Evolutionary conservation across 1,140 invertebrate species (phyloP).

Genomic region (Mamestra configurata): DNA sequence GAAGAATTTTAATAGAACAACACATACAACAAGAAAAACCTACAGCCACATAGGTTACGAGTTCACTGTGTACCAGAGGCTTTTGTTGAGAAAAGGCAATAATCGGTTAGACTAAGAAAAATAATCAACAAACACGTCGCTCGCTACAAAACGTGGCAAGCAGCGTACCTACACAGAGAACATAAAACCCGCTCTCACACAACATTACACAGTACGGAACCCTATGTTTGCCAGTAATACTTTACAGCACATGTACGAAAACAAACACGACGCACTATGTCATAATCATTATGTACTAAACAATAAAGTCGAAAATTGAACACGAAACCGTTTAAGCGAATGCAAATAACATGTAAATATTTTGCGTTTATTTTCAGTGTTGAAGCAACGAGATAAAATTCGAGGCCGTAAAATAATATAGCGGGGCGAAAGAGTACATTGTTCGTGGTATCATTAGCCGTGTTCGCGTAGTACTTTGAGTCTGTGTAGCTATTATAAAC

Average conservation of each 20-base stretch:
- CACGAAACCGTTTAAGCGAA: constrained; percentile 45
- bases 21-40: background rate
- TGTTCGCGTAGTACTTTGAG: constrained; percentile 60
- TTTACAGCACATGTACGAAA: constrained; percentile 65
- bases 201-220: constrained; percentile 70
- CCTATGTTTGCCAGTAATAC: constrained; percentile 73
- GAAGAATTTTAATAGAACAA: background rate
- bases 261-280: constrained; percentile 54
- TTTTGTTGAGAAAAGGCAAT: constrained; percentile 32
- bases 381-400: constrained; percentile 72
- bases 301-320: constrained; percentile 64
- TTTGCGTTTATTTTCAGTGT: constrained; percentile 66
- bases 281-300: constrained; percentile 52
- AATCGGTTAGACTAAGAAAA: constrained; percentile 35
- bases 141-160: constrained; percentile 57
- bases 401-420: constrained; percentile 68
- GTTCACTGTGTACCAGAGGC: constrained; percentile 22
- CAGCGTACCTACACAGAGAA: constrained; percentile 53
- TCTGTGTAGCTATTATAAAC: constrained; percentile 45
- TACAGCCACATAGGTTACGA: constrained; percentile 15
- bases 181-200: constrained; percentile 70
- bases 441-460: constrained; percentile 63
- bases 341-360: constrained; percentile 61
- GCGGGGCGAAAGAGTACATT: constrained; percentile 64
- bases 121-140: constrained; percentile 40